phyloP scores from a whole-genome alignment of 2,888 invertebrate genomes.

The Monochamus alternatus region DNA sequence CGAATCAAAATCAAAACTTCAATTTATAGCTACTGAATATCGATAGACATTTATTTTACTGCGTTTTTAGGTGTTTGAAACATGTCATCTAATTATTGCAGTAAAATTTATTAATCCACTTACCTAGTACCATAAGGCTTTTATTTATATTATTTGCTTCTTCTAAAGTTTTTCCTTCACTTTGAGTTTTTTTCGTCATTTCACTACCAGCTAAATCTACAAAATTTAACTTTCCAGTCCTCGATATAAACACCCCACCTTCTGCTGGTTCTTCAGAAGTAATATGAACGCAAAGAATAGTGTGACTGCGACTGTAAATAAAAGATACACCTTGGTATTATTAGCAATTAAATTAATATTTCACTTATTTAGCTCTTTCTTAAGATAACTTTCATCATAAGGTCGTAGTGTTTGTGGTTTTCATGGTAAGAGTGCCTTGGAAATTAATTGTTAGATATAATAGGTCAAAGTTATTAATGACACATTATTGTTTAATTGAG shows the following conservation, averaged over 20 bases:
- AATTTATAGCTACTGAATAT: too few relatives aligned
- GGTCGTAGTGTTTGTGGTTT: too few relatives aligned
- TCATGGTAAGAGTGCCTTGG: too few relatives aligned
- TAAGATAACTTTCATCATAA: too few relatives aligned
- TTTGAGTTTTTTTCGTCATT: conserved; percentile 93
- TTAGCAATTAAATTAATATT: not conserved
- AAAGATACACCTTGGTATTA: conserved; percentile 67
- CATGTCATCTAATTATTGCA: too few relatives aligned
- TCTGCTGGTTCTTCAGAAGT: conserved; percentile 88
- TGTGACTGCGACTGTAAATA: conserved; percentile 83
- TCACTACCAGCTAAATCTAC: conserved; percentile 98
- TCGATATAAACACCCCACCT: conserved; percentile 88
- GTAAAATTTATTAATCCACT: conserved; percentile 55
- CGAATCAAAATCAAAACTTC: too few relatives aligned
- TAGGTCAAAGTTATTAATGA: too few relatives aligned
- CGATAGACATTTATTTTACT: too few relatives aligned
- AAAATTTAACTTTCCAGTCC: conserved; percentile 95
- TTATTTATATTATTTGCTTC: conserved; percentile 98
- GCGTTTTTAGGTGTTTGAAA: too few relatives aligned
- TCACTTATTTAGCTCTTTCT: too few relatives aligned
- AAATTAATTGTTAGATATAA: too few relatives aligned
- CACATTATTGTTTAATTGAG: too few relatives aligned
- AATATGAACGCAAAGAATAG: conserved; percentile 91
- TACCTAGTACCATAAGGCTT: conserved; percentile 94
- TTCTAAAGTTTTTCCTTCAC: conserved; percentile 89